Conservation (phyloP, 2,888 invertebrate species). For the Napeogenes sylphis region DNA sequence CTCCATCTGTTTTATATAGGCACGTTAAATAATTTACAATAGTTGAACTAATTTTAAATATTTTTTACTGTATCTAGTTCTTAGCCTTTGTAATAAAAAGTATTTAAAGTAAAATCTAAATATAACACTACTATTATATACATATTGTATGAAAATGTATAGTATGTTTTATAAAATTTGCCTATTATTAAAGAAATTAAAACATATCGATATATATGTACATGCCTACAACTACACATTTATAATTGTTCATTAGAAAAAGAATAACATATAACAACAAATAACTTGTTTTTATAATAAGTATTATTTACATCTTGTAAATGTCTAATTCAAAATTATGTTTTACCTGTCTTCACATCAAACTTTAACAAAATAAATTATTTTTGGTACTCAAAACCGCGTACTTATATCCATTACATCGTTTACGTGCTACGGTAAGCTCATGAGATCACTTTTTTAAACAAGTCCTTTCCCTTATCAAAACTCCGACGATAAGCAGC, state of each 20-base stretch:
- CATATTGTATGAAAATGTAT: slow-evolving; percentile 9
- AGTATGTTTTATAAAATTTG: slow-evolving; percentile 5
- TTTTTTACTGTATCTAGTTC: too few species aligned
- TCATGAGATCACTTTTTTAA: slow-evolving; percentile 52
- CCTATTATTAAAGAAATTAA: slow-evolving; percentile 1
- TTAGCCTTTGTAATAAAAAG: too few species aligned
- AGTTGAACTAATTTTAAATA: too few species aligned
- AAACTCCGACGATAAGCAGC: slow-evolving; percentile 6
- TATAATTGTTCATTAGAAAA: too few species aligned
- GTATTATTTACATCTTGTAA: too few species aligned
- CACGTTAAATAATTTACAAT: too few species aligned
- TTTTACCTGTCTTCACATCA: not conserved
- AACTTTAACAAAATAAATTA: not conserved
- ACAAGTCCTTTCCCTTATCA: slow-evolving; percentile 18
- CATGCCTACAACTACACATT: too few species aligned
- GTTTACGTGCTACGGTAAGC: slow-evolving; percentile 42
- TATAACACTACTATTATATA: slow-evolving; percentile 2
- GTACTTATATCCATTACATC: slow-evolving; percentile 25
- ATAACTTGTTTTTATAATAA: too few species aligned
- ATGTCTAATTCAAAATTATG: not conserved
- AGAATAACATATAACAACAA: too few species aligned
- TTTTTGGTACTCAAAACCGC: slow-evolving; percentile 4
- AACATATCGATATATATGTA: slow-evolving; percentile 5
- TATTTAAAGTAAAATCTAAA: too few species aligned
- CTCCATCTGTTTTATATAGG: too few species aligned